phyloP scores from a whole-genome alignment of 2,888 invertebrate genomes.

The Drosophila birchii region DNA sequence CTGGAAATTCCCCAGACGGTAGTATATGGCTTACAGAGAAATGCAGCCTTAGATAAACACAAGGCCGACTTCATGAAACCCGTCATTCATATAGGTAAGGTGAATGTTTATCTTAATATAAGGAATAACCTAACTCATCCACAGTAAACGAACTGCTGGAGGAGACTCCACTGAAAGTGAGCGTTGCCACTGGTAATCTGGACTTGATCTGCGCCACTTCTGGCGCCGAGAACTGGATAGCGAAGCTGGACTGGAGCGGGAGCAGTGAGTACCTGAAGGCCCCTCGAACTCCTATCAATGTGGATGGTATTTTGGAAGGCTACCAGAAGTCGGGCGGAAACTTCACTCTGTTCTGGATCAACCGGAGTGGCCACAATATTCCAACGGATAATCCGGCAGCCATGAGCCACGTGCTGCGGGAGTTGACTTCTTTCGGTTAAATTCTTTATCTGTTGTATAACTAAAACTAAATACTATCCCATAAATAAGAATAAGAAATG shows the following conservation, averaged over 20 bases:
- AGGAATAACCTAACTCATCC: constrained; percentile 72
- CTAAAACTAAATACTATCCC: too few relatives aligned
- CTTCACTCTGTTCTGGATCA: constrained; percentile 83
- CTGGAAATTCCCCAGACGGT: too few relatives aligned
- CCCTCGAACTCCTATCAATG: constrained; percentile 86
- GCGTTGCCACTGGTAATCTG: constrained; percentile 91
- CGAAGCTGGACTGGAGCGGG: constrained; percentile 89
- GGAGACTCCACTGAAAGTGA: constrained; percentile 88
- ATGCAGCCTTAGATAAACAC: too few relatives aligned
- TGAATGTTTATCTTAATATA: accelerated
- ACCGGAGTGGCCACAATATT: constrained; percentile 84
- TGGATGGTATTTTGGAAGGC: constrained; percentile 88
- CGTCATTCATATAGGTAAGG: constrained; percentile 88
- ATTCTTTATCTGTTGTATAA: background rate
- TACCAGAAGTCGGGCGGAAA: constrained; percentile 88
- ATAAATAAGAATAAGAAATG: background rate
- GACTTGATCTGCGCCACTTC: constrained; percentile 94
- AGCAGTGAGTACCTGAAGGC: constrained; percentile 87
- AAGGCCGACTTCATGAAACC: constrained; percentile 92
- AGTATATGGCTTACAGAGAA: too few relatives aligned
- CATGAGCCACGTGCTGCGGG: constrained; percentile 87
- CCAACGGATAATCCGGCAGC: constrained; percentile 90
- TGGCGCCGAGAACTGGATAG: constrained; percentile 91
- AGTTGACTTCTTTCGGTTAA: constrained; percentile 76
- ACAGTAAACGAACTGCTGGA: constrained; percentile 89